Evolutionary conservation across 35 echinoderm and acorn worm genomes (phyloP).

Genomic region (Eucidaris tribuloides): DNA sequence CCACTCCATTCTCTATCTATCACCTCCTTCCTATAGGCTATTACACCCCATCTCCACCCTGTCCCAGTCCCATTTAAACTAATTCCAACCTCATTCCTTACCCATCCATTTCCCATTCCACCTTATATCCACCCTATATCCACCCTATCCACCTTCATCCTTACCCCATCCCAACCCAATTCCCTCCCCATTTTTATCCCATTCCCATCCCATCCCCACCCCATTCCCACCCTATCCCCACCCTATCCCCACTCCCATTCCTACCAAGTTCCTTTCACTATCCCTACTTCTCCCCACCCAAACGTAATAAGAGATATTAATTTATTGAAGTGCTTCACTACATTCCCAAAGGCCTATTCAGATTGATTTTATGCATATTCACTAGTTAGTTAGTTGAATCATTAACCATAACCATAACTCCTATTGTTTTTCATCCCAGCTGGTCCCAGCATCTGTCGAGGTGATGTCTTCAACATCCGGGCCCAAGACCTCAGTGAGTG

Average conservation of each 20-base stretch:
- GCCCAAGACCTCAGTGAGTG: conserved; percentile 51
- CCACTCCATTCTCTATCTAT: background rate
- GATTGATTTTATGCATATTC: too few species aligned
- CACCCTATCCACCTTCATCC: background rate
- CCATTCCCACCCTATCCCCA: too few species aligned
- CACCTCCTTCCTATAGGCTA: background rate
- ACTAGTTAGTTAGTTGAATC: too few species aligned
- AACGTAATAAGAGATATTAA: too few species aligned
- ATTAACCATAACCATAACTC: too few species aligned
- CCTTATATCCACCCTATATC: background rate
- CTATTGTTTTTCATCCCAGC: conserved; percentile 42
- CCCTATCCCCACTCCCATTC: too few species aligned
- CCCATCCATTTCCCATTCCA: background rate
- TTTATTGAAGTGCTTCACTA: too few species aligned
- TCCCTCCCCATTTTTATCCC: too few species aligned
- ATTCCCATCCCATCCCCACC: too few species aligned
- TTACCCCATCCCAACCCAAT: background rate
- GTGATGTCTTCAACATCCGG: conserved; percentile 58
- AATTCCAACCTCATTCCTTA: background rate
- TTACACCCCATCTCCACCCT: background rate
- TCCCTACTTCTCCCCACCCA: too few species aligned
- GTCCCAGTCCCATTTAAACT: background rate
- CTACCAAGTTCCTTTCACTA: too few species aligned
- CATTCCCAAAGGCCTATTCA: too few species aligned
- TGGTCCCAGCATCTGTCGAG: conserved; percentile 59